Evolutionary conservation across 1,140 invertebrate species (phyloP), one percentile per base, ranked within the genome.

Genomic region (Ptiloglossa arizonensis): DNA sequence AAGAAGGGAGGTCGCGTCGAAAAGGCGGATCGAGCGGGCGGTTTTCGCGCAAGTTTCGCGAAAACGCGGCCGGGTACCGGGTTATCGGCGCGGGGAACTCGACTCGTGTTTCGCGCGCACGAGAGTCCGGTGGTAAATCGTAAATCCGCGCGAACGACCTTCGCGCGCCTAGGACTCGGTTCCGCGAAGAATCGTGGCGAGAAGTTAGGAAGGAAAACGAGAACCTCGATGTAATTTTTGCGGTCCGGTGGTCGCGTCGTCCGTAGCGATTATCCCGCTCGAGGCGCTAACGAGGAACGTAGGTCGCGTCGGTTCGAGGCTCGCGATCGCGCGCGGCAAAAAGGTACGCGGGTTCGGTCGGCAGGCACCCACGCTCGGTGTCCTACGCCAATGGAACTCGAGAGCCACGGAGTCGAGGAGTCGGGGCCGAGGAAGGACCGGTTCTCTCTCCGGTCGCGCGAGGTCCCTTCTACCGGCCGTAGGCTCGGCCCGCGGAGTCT

Each of bases 361-460:
- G 79, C 84, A 82, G 27, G 79, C 84, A 82, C 83, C 83, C 76
- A 86, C 84, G 81, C 83, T 82, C 62, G 54, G 4, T 57, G 46
- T 59, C 72, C 78, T 80, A 86, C 85, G 84, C 84, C 84, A 86
- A 86, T 86, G 85, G 62, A 17, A 38, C 57, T 52, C 68, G 67
- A n/a, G n/a, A n/a, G n/a, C n/a, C n/a, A n/a, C n/a, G n/a, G n/a
- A 66, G 69, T n/a, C 64, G 59, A 78, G 62, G 50, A 62, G 41
- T 35, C 35, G 44, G 50, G 44, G 57, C 52, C 68, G 72, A 81
- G 69, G 74, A 79, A 86, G 85, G 85, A 86, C 85, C 85, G 85
- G 85, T 87, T 87, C 84, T 86, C 71, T 81, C 77, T 86, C 63
- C 68, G 81, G 73, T 86, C 70, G 62, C 74, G 63, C 84, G 78